Evolutionary conservation across 2,888 invertebrate species (phyloP), one percentile per base, ranked within the genome.

Genomic region (Atrina japonica): DNA sequence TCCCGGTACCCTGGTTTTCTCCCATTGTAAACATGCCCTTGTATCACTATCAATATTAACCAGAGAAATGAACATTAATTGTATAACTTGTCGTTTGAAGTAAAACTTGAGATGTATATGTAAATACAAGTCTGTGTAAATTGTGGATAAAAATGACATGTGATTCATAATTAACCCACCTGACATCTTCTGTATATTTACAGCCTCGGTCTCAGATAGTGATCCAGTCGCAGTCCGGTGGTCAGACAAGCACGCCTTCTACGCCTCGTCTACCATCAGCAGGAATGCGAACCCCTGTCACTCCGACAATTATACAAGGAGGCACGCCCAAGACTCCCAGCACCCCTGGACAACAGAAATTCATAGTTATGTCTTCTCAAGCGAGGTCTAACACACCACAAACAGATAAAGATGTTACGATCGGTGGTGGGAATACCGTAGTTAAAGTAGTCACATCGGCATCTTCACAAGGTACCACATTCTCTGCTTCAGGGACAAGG

Each of bases 301-400:
- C 82, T 18, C 78, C 81, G 25, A 73, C 76, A 41, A 67, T 76
- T 2, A 53, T 76, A n/a, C 35, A 63, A 30, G 66, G 58, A 3
- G 52, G 65, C 16, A 30, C 70, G 14, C 70, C 69, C 0, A 74
- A 75, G 18, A 78, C 82, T 11, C 78, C 81, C 25, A 73, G 67
- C 18, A 81, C 82, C 16, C 80, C 82, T 21, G 76, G 78, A 2
- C 84, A 84, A 61, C 83, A 85, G 50, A 88, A 88, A 73, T 86
- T 83, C 73, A 84, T 88, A 49, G 86, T 88, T 35, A 86, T 88
- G 68, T 80, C 84, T 47, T 83, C 86, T 27, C 87, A 86, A 67
- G 43, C 71, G 21, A 43, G 71, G 25, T n/a, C 82, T 6, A 59
- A 73, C 21, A 77, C 82, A 6, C 66, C 80, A 18, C 73, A 67